phyloP scores from a whole-genome alignment of 2,797 vertebrate species.

The Ateles fusciceps region DNA sequence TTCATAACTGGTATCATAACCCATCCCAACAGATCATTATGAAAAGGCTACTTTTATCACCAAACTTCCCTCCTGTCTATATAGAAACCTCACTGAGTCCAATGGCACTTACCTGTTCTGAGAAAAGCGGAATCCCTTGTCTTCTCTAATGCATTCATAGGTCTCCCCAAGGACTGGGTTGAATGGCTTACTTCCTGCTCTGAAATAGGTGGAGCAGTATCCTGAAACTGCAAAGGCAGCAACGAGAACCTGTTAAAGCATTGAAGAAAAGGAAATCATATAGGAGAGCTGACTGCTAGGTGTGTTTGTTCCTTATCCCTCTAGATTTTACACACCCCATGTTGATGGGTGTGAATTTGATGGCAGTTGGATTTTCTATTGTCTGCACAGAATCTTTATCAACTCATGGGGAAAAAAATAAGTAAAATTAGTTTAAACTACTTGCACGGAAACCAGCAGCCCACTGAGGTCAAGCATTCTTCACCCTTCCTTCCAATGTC shows the following conservation, averaged over 20 bases:
- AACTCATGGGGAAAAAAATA: neutral
- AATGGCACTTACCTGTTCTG: conserved; percentile 91
- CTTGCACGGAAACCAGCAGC: neutral
- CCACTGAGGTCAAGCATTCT: neutral
- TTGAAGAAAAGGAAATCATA: conserved; percentile 69
- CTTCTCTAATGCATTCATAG: conserved; percentile 98
- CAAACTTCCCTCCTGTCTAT: neutral
- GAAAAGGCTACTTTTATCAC: neutral
- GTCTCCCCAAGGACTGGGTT: conserved; percentile 98
- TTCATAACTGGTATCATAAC: neutral
- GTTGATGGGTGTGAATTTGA: neutral
- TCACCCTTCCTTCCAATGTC: neutral
- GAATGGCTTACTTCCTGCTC: conserved; percentile 99
- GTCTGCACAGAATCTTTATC: neutral
- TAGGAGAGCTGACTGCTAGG: neutral
- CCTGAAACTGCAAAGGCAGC: conserved; percentile 98
- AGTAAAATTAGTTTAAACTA: neutral
- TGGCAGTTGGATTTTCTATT: neutral
- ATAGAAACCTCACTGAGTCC: neutral
- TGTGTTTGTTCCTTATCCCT: neutral
- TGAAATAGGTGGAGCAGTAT: conserved; percentile 98
- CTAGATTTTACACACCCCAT: neutral
- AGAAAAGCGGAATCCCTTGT: conserved; percentile 99
- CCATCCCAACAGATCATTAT: neutral
- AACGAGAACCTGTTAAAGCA: conserved; percentile 91